Percentiles rank a stretch among this genome's conserved stretches.
Evolutionary conservation across 1,140 invertebrate genomes (phyloP).

Genomic region (Bicyclus anynana): DNA sequence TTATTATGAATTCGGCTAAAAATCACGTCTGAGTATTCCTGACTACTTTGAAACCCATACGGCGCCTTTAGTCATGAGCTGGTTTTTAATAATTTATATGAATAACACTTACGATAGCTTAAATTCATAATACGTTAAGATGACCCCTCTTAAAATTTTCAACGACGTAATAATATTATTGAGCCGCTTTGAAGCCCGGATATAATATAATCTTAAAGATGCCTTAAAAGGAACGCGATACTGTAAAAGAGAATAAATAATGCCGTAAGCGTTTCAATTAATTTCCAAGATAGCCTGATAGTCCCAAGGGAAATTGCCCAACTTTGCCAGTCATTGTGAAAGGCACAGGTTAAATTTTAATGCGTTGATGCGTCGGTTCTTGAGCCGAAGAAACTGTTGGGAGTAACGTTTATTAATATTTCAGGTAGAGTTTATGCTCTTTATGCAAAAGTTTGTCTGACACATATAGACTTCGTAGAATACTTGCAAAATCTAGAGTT

Average conservation of each 20-base stretch:
- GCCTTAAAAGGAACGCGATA: neutral
- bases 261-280: conserved; percentile 34
- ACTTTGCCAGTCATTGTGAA: conserved; percentile 36
- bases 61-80: too few species aligned
- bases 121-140: neutral
- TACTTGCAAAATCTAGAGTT: too few species aligned
- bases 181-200: neutral
- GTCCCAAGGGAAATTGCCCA: conserved; percentile 37
- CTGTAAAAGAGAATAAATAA: neutral
- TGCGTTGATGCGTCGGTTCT: neutral
- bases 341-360: conserved; percentile 15
- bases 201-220: neutral
- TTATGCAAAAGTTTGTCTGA: too few species aligned
- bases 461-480: too few species aligned
- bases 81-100: too few species aligned
- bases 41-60: too few species aligned
- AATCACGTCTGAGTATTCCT: too few species aligned
- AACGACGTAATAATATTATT: neutral
- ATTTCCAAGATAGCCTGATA: conserved; percentile 44
- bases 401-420: conserved; percentile 4
- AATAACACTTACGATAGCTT: too few species aligned
- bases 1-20: too few species aligned
- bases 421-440: conserved; percentile 10
- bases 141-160: neutral
- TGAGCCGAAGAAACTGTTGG: neutral